Conservation (phyloP, 2,113 vertebrate genomes). For the Tretioscincus oriximinensis region DNA sequence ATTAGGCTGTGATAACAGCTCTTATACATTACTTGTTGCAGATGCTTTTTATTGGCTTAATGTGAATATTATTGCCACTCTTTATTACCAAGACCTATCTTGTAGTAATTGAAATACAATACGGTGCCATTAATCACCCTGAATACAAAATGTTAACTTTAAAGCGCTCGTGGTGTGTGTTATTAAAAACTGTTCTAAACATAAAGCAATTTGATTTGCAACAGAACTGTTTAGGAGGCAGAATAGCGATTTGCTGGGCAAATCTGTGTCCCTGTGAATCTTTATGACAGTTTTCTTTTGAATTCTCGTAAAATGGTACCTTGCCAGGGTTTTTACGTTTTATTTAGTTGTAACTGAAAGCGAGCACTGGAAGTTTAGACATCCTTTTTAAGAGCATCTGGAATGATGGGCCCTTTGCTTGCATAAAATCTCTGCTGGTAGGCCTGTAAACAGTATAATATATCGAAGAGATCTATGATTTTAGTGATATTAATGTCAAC, state of each 20-base stretch:
- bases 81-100: slow-evolving; percentile 74
- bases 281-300: not conserved
- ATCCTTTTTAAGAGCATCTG: slow-evolving; percentile 13
- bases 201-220: slow-evolving; percentile 71
- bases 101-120: slow-evolving; percentile 79
- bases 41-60: slow-evolving; percentile 79
- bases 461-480: not conserved
- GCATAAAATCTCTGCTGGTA: not conserved
- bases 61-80: slow-evolving; percentile 77
- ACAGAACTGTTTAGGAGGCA: slow-evolving; percentile 47
- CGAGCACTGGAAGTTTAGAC: not conserved
- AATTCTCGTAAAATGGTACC: slow-evolving; percentile 9
- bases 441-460: not conserved
- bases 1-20: slow-evolving; percentile 61
- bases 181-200: slow-evolving; percentile 74
- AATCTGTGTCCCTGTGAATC: not conserved
- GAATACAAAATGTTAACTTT: slow-evolving; percentile 73
- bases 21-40: slow-evolving; percentile 72
- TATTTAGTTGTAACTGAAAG: slow-evolving; percentile 3
- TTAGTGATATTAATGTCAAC: slow-evolving; percentile 1
- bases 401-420: not conserved
- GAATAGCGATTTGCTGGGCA: slow-evolving; percentile 37
- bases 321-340: slow-evolving; percentile 24
- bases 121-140: slow-evolving; percentile 73
- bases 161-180: slow-evolving; percentile 63